Conservation (phyloP, 2,113 vertebrate genomes). For the human region GRCh38 chr3:5899501-5900000, state of each 20-base stretch:
- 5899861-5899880: neutral
- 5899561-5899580: neutral
- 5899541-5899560: neutral
- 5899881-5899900: neutral
- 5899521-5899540: neutral
- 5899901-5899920: no score
- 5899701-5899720: neutral
- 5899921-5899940: no score
- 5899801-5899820: neutral
- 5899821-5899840: neutral
- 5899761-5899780: neutral
- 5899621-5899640: neutral
- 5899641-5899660: neutral
- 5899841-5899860: no score
- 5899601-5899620: no score
- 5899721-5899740: neutral
- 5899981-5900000: no score
- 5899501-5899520: neutral
- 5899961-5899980: no score
- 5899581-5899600: neutral
- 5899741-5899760: neutral
- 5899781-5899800: neutral
- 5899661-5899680: neutral
- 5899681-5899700: neutral
- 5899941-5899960: no score